These are phyloP conservation scores for Serilophus lunatus DNA, from an alignment of 2,113 vertebrate species.

Conservation along the genomic window DNA sequence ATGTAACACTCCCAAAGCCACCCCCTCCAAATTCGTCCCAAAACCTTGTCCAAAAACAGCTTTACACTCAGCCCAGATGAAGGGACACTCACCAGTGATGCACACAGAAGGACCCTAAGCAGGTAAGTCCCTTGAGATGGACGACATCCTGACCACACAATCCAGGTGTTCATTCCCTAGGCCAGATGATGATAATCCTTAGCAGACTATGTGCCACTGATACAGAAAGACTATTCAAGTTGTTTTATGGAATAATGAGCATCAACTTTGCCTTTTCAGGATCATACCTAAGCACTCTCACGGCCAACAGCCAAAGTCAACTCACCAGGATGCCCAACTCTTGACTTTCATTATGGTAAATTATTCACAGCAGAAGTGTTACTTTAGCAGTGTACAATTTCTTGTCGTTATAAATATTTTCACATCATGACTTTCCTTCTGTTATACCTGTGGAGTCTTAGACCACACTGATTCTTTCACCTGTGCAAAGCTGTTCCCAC, in stretches of 20 bases:
- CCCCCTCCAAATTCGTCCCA: background rate
- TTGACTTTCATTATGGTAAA: constrained; percentile 17
- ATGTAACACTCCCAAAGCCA: background rate
- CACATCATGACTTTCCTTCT: background rate
- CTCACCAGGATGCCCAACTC: background rate
- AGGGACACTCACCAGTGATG: fast-evolving
- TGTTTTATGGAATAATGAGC: background rate
- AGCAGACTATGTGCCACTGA: background rate
- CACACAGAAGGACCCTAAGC: background rate
- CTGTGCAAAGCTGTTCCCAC: background rate
- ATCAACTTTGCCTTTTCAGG: background rate
- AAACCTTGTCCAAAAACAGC: background rate
- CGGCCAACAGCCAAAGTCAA: background rate
- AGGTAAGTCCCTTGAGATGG: background rate
- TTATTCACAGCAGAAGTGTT: constrained; percentile 1
- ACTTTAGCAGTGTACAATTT: background rate
- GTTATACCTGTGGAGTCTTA: background rate
- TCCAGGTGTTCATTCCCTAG: background rate
- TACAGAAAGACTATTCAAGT: background rate
- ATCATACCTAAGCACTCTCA: background rate
- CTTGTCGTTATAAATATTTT: constrained; percentile 20
- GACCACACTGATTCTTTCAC: background rate
- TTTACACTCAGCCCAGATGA: background rate
- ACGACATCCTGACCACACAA: background rate
- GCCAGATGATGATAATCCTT: background rate